Evolutionary conservation across 35 echinoderm and acorn worm genomes (phyloP).

Genomic region (Amphiura filiformis): DNA sequence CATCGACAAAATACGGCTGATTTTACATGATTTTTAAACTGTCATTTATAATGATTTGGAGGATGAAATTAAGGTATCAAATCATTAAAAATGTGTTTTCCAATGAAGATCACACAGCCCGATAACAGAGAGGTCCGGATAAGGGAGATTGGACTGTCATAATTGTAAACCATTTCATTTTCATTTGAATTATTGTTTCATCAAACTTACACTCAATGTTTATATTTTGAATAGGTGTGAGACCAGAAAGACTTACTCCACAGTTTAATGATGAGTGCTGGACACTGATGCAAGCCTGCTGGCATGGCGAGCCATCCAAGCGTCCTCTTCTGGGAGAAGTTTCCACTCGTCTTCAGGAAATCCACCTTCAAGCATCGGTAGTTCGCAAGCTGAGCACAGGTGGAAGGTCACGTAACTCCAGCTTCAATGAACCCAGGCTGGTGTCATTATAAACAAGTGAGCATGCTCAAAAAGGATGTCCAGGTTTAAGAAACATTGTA

Average conservation of each 20-base stretch:
- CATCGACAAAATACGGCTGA: too few relatives aligned
- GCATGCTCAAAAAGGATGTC: too few relatives aligned
- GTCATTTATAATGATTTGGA: too few relatives aligned
- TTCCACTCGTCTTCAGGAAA: conserved; percentile 50
- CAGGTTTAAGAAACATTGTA: too few relatives aligned
- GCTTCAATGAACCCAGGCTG: background rate
- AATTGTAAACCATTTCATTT: too few relatives aligned
- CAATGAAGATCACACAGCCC: too few relatives aligned
- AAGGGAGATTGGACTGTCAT: too few relatives aligned
- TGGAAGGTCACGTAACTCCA: background rate
- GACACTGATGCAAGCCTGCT: conserved; percentile 82
- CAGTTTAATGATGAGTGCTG: conserved; percentile 94
- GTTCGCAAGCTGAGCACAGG: background rate
- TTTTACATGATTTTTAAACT: too few relatives aligned
- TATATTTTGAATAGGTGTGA: conserved; percentile 44
- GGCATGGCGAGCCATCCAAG: conserved; percentile 72
- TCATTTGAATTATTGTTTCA: background rate
- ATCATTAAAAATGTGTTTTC: too few relatives aligned
- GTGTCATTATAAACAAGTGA: background rate
- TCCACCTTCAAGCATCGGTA: conserved; percentile 40
- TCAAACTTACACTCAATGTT: too few relatives aligned
- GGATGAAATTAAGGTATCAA: too few relatives aligned
- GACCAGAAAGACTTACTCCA: conserved; percentile 70
- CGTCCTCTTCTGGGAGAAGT: conserved; percentile 93
- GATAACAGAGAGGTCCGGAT: too few relatives aligned